Conservation (phyloP, 23 tunicate genomes). For the Diplosoma virens region DNA sequence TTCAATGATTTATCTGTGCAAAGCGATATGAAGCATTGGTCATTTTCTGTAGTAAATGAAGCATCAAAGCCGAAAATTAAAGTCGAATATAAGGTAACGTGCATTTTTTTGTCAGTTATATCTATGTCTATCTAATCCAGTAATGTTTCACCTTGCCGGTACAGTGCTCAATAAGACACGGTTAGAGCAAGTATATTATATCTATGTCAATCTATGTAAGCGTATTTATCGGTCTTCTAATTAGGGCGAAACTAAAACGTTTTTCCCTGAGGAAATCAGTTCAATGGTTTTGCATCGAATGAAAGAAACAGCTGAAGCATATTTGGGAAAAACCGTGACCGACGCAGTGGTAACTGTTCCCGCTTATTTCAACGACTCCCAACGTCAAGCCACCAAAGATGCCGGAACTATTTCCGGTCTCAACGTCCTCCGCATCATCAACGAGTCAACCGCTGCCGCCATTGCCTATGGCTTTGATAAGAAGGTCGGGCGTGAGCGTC, state of each 20-base stretch:
- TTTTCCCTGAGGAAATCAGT: constrained; percentile 78
- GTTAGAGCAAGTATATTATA: too few relatives aligned
- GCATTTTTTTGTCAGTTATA: too few relatives aligned
- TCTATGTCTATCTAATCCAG: too few relatives aligned
- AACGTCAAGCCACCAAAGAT: constrained; percentile 74
- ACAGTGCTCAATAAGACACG: too few relatives aligned
- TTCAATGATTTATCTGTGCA: constrained; percentile 65
- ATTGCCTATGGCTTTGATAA: constrained; percentile 76
- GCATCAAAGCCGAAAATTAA: constrained; percentile 65
- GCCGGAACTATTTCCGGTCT: constrained; percentile 74
- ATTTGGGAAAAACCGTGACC: constrained; percentile 45
- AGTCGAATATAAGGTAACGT: constrained; percentile 69
- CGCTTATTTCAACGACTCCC: constrained; percentile 73
- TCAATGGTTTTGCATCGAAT: constrained; percentile 65
- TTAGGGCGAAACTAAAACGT: constrained; percentile 57
- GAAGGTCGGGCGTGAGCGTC: constrained; percentile 64
- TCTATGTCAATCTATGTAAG: too few relatives aligned
- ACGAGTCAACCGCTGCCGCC: constrained; percentile 81
- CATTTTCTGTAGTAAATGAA: constrained; percentile 54
- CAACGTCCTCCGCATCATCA: constrained; percentile 67
- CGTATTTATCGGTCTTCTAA: too few relatives aligned
- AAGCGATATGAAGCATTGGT: constrained; percentile 76
- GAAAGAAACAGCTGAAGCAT: constrained; percentile 65
- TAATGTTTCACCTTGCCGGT: too few relatives aligned
- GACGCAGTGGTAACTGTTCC: constrained; percentile 69